phyloP scores from a whole-genome alignment of 2,797 vertebrate species.

The Antennarius maculatus region DNA sequence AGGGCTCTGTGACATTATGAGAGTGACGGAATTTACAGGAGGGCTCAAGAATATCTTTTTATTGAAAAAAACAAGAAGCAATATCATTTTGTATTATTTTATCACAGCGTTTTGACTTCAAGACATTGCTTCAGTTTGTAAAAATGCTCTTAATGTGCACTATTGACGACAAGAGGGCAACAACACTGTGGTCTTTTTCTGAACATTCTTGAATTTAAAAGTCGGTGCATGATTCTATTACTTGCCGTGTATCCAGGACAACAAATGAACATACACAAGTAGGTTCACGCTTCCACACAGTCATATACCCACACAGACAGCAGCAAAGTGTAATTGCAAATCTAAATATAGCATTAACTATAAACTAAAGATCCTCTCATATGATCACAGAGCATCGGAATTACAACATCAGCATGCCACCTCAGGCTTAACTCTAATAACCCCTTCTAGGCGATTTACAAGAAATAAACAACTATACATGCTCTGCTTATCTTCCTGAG shows the following conservation, averaged over 20 bases:
- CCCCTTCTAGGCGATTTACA: constrained; percentile 57
- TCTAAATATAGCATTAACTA: constrained; percentile 43
- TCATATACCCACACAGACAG: constrained; percentile 26
- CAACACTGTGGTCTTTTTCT: constrained; percentile 31
- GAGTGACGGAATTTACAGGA: constrained; percentile 18
- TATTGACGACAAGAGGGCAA: constrained; percentile 32
- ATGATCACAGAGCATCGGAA: constrained; percentile 68
- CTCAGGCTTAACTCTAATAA: constrained; percentile 61
- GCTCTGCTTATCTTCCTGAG: constrained; percentile 71
- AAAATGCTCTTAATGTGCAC: constrained; percentile 37
- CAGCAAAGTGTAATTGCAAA: constrained; percentile 38
- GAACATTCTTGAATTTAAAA: constrained; percentile 26
- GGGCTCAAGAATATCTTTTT: constrained; percentile 36
- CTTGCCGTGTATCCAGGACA: constrained; percentile 48
- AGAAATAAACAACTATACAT: constrained; percentile 50
- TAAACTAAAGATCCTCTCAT: constrained; percentile 57
- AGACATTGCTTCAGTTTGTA: constrained; percentile 27
- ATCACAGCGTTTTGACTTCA: constrained; percentile 44
- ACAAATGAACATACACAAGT: constrained; percentile 11
- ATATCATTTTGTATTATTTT: constrained; percentile 35
- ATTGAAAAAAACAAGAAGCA: constrained; percentile 18
- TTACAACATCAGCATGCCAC: constrained; percentile 70
- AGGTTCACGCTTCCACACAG: constrained; percentile 6
- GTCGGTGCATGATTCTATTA: constrained; percentile 62
- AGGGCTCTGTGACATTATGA: constrained; percentile 54